A percentile compares a stretch with the other conserved stretches of the same genome.
Evolutionary conservation across 2,113 vertebrate genomes (phyloP).

Genomic region (Neodontobutis hainanensis): DNA sequence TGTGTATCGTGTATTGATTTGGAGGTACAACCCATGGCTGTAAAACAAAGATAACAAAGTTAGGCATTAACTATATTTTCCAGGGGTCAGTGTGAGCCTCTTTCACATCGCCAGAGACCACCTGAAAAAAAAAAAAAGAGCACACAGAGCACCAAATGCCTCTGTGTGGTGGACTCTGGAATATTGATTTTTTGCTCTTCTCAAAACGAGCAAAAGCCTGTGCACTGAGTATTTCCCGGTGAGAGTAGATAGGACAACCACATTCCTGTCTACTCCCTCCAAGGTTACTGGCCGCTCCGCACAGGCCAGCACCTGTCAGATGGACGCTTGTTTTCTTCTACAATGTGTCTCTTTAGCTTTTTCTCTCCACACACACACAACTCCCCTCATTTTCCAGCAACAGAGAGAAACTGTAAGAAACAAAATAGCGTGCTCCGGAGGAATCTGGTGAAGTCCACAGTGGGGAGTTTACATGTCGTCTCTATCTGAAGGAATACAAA

Average conservation of each 20-base stretch:
- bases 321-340: constrained; percentile 63
- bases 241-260: constrained; percentile 64
- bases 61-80: constrained; percentile 78
- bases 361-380: constrained; percentile 24
- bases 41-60: constrained; percentile 79
- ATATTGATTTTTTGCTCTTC: constrained; percentile 74
- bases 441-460: constrained; percentile 21
- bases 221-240: constrained; percentile 65
- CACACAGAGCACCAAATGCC: constrained; percentile 49
- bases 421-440: constrained; percentile 11
- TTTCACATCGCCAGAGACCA: constrained; percentile 74
- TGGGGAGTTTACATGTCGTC: constrained; percentile 22
- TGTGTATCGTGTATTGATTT: constrained; percentile 80
- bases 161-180: constrained; percentile 74
- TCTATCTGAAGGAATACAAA: constrained; percentile 31
- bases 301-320: constrained; percentile 74
- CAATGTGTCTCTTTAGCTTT: constrained; percentile 59
- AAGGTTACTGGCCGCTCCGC: constrained; percentile 73
- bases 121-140: constrained; percentile 36
- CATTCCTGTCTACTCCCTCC: constrained; percentile 78
- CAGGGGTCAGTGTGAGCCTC: constrained; percentile 66
- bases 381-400: constrained; percentile 16
- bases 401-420: constrained; percentile 29
- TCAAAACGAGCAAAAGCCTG: constrained; percentile 46
- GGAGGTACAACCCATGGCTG: constrained; percentile 78